These are phyloP conservation scores for Chloropsis hardwickii DNA, from an alignment of 2,113 vertebrate species.

Conservation along the genomic window DNA sequence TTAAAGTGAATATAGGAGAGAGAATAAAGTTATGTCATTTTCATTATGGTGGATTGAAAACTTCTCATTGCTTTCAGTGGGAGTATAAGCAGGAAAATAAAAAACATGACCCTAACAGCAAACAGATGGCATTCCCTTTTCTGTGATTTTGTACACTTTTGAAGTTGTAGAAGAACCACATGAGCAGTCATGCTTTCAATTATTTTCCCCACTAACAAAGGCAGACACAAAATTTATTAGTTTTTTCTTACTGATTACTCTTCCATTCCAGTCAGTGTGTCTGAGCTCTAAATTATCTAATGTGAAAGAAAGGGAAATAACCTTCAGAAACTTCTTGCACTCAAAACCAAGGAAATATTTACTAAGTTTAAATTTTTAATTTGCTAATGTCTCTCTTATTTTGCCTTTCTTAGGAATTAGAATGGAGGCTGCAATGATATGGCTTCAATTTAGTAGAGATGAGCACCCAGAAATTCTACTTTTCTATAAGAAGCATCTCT, in stretches of 20 bases:
- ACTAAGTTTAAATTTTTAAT: conserved; percentile 51
- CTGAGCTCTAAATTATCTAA: conserved; percentile 56
- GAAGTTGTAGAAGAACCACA: conserved; percentile 71
- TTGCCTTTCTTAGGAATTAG: background rate
- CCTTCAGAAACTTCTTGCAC: conserved; percentile 33
- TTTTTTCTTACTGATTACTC: conserved; percentile 72
- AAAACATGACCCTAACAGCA: conserved; percentile 73
- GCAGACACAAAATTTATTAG: conserved; percentile 70
- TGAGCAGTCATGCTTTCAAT: conserved; percentile 77
- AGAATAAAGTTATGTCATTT: conserved; percentile 63
- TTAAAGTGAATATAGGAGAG: conserved; percentile 17
- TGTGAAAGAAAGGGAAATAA: conserved; percentile 62
- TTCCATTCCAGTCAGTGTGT: conserved; percentile 53
- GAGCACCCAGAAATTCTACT: background rate
- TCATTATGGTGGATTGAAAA: conserved; percentile 59
- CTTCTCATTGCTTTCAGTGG: conserved; percentile 50
- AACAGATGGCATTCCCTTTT: conserved; percentile 74
- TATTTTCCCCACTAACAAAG: conserved; percentile 70
- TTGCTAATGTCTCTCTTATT: background rate
- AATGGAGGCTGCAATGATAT: background rate
- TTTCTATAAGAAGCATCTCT: background rate
- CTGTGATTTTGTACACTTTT: conserved; percentile 71
- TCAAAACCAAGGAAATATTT: conserved; percentile 50
- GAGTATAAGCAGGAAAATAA: conserved; percentile 70
- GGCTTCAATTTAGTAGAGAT: conserved; percentile 30